phyloP scores from a whole-genome alignment of 2,113 vertebrate genomes.

The Hiodon alosoides region DNA sequence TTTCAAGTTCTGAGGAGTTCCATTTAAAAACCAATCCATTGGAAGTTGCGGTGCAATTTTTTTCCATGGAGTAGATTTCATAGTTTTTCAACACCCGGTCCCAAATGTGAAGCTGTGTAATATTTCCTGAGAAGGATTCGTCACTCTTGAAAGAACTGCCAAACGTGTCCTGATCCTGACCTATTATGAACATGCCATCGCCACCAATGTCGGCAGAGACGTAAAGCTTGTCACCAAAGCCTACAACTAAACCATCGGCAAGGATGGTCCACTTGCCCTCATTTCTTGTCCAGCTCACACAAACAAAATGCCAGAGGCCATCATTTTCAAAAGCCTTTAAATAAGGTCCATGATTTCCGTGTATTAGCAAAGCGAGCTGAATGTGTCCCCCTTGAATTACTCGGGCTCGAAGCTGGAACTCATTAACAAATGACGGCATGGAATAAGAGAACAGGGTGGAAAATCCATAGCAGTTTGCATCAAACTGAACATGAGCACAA shows the following conservation, averaged over 20 bases:
- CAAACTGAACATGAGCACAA: slow-evolving; percentile 51
- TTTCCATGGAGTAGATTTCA: slow-evolving; percentile 59
- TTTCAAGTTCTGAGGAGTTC: slow-evolving; percentile 45
- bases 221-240: slow-evolving; percentile 33
- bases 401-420: slow-evolving; percentile 60
- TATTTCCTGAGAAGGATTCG: slow-evolving; percentile 60
- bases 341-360: slow-evolving; percentile 49
- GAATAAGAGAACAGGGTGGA: slow-evolving; percentile 66
- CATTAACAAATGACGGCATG: slow-evolving; percentile 47
- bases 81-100: slow-evolving; percentile 49
- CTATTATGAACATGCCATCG: slow-evolving; percentile 54
- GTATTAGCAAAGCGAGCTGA: slow-evolving; percentile 56
- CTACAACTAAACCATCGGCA: slow-evolving; percentile 35
- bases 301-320: slow-evolving; percentile 56
- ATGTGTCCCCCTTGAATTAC: slow-evolving; percentile 39
- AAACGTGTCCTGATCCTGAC: slow-evolving; percentile 54
- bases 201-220: slow-evolving; percentile 38
- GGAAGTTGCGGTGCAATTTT: slow-evolving; percentile 49
- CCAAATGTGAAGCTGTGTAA: slow-evolving; percentile 66
- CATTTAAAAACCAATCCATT: slow-evolving; percentile 61
- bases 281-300: slow-evolving; percentile 53
- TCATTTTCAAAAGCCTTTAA: slow-evolving; percentile 49
- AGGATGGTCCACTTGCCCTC: slow-evolving; percentile 53
- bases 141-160: slow-evolving; percentile 47
- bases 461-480: slow-evolving; percentile 44